Conservation (phyloP, 2,113 vertebrate species). For the Labeo catla region DNA sequence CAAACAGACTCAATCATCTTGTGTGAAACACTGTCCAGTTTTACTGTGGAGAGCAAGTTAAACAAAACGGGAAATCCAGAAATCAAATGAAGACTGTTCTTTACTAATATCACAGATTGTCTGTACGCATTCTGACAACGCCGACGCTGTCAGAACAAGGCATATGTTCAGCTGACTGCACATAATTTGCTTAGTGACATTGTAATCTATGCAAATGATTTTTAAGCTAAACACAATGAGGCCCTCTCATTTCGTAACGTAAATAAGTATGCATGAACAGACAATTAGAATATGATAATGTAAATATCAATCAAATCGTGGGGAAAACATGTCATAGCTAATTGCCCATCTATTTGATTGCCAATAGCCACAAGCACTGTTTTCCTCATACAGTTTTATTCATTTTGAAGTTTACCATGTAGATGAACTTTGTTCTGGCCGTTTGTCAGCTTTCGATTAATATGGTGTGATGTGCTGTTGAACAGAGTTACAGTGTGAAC, state of each 20-base stretch:
- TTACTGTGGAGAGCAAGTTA: neutral
- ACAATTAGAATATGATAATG: conserved; percentile 39
- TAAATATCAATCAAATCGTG: conserved; percentile 46
- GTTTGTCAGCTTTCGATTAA: conserved; percentile 48
- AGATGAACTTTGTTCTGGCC: conserved; percentile 38
- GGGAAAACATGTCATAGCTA: conserved; percentile 38
- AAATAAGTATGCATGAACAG: conserved; percentile 45
- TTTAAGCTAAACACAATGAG: conserved; percentile 36
- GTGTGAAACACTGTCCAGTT: neutral
- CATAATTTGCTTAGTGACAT: conserved; percentile 43
- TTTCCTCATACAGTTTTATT: conserved; percentile 1
- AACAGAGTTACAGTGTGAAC: conserved; percentile 32
- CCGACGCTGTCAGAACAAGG: conserved; percentile 4
- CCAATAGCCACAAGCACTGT: conserved; percentile 38
- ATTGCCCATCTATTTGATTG: conserved; percentile 22
- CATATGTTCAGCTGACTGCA: conserved; percentile 35
- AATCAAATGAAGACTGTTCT: neutral
- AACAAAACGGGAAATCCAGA: neutral
- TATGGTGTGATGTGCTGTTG: conserved; percentile 42
- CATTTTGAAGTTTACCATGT: conserved; percentile 34
- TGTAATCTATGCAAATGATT: conserved; percentile 51
- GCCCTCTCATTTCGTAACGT: conserved; percentile 18
- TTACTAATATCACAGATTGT: neutral
- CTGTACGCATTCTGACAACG: neutral
- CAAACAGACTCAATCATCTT: neutral